Conservation (phyloP, 2,797 vertebrate species). For the Octomys mimax region DNA sequence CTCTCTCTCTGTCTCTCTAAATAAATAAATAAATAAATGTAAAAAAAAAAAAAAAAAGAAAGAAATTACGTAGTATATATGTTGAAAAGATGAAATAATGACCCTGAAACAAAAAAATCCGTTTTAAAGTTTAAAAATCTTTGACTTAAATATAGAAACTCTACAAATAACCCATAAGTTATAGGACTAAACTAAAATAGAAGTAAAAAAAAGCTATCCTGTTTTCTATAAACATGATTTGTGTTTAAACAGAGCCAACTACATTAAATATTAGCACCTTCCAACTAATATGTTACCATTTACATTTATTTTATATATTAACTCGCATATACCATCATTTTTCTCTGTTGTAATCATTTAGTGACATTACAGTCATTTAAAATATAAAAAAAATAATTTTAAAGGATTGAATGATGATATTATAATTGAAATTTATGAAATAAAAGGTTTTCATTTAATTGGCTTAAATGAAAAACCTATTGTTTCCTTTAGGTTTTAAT, state of each 20-base stretch:
- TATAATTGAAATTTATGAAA: neutral
- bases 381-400: neutral
- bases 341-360: constrained; percentile 52
- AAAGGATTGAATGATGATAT: constrained; percentile 32
- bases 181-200: constrained; percentile 7
- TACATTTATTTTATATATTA: constrained; percentile 61
- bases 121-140: constrained; percentile 83
- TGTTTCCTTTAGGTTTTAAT: constrained; percentile 39
- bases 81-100: constrained; percentile 81
- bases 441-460: constrained; percentile 67
- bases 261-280: constrained; percentile 70
- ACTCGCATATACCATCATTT: constrained; percentile 71
- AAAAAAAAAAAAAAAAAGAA: too few relatives aligned
- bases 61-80: too few relatives aligned
- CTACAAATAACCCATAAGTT: constrained; percentile 76
- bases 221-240: constrained; percentile 67
- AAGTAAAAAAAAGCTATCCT: neutral
- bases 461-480: constrained; percentile 58
- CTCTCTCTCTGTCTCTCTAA: too few relatives aligned
- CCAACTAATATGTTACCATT: constrained; percentile 65
- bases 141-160: constrained; percentile 82
- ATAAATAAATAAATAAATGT: too few relatives aligned
- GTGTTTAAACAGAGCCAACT: constrained; percentile 44
- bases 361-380: neutral
- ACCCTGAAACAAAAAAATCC: constrained; percentile 83